These are phyloP conservation scores for Microchrysa polita DNA, from an alignment of 2,888 invertebrate species.

Conservation along the genomic window DNA sequence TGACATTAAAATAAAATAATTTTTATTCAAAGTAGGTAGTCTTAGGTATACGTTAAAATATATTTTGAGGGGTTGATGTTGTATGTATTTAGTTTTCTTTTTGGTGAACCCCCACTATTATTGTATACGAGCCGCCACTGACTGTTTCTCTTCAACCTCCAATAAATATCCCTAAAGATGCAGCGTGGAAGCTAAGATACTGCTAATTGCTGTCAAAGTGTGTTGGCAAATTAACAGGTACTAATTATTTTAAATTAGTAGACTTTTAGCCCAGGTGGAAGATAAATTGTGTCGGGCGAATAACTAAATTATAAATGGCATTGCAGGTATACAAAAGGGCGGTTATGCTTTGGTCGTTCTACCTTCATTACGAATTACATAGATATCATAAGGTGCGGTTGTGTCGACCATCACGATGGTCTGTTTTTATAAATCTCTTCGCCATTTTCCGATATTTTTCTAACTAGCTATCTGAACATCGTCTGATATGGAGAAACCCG, in stretches of 20 bases:
- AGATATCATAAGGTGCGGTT: constrained; percentile 16
- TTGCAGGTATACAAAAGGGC: too few species aligned
- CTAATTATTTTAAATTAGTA: constrained; percentile 44
- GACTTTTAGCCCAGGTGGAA: constrained; percentile 45
- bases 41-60: too few species aligned
- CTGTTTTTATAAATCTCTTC: constrained; percentile 6
- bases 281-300: constrained; percentile 36
- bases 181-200: constrained; percentile 24
- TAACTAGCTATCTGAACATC: too few species aligned
- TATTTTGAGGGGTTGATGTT: too few species aligned
- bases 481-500: background rate
- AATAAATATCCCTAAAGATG: constrained; percentile 14
- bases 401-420: background rate
- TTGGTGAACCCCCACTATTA: too few species aligned
- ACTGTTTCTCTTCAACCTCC: background rate
- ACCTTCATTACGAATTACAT: constrained; percentile 22
- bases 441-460: background rate
- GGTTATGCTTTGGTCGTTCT: background rate
- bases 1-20: too few species aligned
- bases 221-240: constrained; percentile 42
- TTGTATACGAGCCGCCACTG: too few species aligned
- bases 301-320: constrained; percentile 6
- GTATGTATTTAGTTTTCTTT: too few species aligned
- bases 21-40: too few species aligned
- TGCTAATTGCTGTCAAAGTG: constrained; percentile 42